Evolutionary conservation across 2,888 invertebrate genomes (phyloP).

Genomic region (Gortyna flavago): DNA sequence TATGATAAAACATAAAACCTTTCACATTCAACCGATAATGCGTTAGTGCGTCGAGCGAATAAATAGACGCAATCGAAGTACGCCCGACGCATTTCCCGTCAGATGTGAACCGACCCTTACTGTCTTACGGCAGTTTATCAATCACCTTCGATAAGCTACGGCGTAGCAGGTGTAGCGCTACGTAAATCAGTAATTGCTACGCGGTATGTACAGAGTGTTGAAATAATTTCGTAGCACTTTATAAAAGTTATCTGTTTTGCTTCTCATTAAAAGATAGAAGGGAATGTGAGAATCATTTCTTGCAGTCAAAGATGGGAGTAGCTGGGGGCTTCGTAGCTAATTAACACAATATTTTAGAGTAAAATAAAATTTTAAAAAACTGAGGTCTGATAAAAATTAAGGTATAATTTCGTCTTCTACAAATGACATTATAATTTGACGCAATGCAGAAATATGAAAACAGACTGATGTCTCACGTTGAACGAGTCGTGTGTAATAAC

Average conservation of each 20-base stretch:
- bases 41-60: too few relatives aligned
- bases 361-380: neutral
- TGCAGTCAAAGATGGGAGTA: neutral
- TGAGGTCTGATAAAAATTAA: neutral
- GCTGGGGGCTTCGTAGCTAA: neutral
- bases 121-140: constrained; percentile 27
- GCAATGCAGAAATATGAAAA: constrained; percentile 73
- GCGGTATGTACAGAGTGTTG: constrained; percentile 26
- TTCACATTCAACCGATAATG: too few relatives aligned
- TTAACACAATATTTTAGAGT: constrained; percentile 6
- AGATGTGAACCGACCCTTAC: too few relatives aligned
- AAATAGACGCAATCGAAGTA: too few relatives aligned
- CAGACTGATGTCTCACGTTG: constrained; percentile 46
- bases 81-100: too few relatives aligned
- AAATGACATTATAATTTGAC: constrained; percentile 60
- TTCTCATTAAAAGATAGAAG: neutral
- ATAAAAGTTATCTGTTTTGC: constrained; percentile 3
- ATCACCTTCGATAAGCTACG: constrained; percentile 56
- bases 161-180: constrained; percentile 62
- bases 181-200: constrained; percentile 55
- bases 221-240: constrained; percentile 35
- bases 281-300: neutral
- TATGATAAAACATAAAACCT: too few relatives aligned
- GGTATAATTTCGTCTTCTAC: neutral
- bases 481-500: constrained; percentile 74